Percentiles rank a stretch among this genome's conserved stretches.
Conservation (phyloP, 2,888 invertebrate species). For the Hetaerina titia region DNA sequence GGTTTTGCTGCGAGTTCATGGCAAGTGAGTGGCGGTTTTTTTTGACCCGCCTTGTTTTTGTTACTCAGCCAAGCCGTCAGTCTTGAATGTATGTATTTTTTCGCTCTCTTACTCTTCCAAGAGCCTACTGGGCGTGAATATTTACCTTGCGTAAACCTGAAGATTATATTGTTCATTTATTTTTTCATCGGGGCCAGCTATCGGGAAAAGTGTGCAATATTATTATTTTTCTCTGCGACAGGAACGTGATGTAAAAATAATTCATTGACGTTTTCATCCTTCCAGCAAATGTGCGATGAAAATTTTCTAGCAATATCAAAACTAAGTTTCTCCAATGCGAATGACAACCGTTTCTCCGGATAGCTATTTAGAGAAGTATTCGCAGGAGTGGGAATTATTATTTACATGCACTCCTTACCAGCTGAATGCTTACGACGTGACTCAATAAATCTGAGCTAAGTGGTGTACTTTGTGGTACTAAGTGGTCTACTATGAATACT, state of each 20-base stretch:
- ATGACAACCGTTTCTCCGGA: too few relatives aligned
- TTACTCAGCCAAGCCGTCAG: constrained; percentile 11
- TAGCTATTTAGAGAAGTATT: too few relatives aligned
- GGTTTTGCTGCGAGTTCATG: constrained; percentile 5
- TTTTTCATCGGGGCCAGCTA: neutral
- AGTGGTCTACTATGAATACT: too few relatives aligned
- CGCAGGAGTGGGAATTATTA: too few relatives aligned
- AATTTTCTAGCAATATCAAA: too few relatives aligned
- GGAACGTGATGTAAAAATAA: neutral
- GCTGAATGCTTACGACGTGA: too few relatives aligned
- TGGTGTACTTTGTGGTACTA: too few relatives aligned
- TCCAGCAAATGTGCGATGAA: neutral
- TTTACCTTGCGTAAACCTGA: neutral
- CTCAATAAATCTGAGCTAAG: too few relatives aligned
- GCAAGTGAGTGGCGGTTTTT: neutral
- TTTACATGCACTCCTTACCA: too few relatives aligned
- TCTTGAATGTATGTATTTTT: neutral
- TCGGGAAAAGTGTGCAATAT: neutral
- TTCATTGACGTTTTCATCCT: neutral
- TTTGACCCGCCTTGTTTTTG: neutral
- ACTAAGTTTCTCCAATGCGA: too few relatives aligned
- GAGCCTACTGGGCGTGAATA: neutral
- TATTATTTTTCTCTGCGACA: neutral
- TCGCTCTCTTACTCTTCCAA: neutral
- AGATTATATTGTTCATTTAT: neutral